A percentile compares a stretch with the other conserved stretches of the same genome.
These are phyloP conservation scores for Brachyopa scutellaris DNA, from an alignment of 2,888 invertebrate species.

Conservation along the genomic window DNA sequence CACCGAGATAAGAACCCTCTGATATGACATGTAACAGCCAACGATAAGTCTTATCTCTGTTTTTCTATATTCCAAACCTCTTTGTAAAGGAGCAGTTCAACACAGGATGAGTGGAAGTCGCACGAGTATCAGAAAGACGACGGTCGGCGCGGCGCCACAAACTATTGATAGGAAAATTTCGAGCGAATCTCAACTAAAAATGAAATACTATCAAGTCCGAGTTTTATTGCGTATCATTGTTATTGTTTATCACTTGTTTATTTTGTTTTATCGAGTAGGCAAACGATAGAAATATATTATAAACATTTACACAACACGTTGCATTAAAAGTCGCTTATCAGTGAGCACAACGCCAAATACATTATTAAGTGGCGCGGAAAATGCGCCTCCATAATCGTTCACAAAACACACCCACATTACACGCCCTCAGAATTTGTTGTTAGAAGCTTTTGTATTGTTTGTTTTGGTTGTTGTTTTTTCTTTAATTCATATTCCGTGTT, in stretches of 20 bases:
- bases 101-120: neutral
- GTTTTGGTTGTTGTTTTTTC: neutral
- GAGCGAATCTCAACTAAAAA: too few species aligned
- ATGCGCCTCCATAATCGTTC: neutral
- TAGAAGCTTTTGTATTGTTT: neutral
- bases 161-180: slow-evolving; percentile 24
- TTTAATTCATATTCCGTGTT: neutral
- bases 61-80: neutral
- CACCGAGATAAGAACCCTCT: neutral
- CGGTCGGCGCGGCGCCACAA: neutral
- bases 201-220: too few species aligned
- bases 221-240: neutral
- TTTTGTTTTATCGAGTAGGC: neutral
- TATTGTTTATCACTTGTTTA: neutral
- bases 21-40: slow-evolving; percentile 1
- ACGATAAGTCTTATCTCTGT: slow-evolving; percentile 21
- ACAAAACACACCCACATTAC: slow-evolving; percentile 40
- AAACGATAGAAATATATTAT: neutral
- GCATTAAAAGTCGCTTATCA: slow-evolving; percentile 15
- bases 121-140: neutral
- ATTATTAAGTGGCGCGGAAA: neutral
- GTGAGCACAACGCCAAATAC: neutral
- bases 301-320: slow-evolving; percentile 1
- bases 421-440: slow-evolving; percentile 26
- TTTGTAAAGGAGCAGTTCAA: slow-evolving; percentile 7